Evolutionary conservation across 2,113 vertebrate species (phyloP).

Genomic region (Oncorhynchus masou): DNA sequence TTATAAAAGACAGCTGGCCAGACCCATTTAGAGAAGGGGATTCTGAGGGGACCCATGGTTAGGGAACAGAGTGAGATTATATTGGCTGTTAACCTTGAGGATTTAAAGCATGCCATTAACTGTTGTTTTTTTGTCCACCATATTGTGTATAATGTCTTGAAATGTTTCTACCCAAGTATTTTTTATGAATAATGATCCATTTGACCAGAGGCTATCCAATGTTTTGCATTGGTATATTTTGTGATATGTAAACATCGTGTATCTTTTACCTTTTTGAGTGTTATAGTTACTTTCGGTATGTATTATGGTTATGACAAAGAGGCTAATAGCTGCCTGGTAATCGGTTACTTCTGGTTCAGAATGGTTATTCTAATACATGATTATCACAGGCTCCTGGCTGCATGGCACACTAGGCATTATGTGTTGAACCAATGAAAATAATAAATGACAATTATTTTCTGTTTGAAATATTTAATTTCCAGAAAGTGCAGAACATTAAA

Average conservation of each 20-base stretch:
- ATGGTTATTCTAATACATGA: background rate
- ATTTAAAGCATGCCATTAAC: background rate
- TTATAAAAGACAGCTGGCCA: conserved; percentile 4
- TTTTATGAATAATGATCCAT: background rate
- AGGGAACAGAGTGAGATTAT: conserved; percentile 13
- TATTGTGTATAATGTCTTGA: background rate
- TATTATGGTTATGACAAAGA: background rate
- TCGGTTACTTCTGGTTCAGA: background rate
- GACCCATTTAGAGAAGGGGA: background rate
- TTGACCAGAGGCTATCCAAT: conserved; percentile 16
- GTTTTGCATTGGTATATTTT: background rate
- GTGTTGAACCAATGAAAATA: conserved; percentile 9
- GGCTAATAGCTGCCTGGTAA: background rate
- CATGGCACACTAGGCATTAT: background rate
- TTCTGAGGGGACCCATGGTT: too few relatives aligned
- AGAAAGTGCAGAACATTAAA: too few relatives aligned
- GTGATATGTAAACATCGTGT: background rate
- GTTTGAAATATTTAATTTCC: background rate
- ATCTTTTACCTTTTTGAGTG: background rate
- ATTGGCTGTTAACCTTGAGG: conserved; percentile 2
- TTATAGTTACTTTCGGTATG: background rate
- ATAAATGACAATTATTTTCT: conserved; percentile 13
- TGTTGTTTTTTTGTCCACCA: background rate
- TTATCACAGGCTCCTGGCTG: conserved; percentile 5
- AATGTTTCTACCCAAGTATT: background rate